A percentile compares a stretch with the other conserved stretches of the same genome.
Conservation (phyloP, 2,797 vertebrate species). For the Chaetophractus vellerosus region DNA sequence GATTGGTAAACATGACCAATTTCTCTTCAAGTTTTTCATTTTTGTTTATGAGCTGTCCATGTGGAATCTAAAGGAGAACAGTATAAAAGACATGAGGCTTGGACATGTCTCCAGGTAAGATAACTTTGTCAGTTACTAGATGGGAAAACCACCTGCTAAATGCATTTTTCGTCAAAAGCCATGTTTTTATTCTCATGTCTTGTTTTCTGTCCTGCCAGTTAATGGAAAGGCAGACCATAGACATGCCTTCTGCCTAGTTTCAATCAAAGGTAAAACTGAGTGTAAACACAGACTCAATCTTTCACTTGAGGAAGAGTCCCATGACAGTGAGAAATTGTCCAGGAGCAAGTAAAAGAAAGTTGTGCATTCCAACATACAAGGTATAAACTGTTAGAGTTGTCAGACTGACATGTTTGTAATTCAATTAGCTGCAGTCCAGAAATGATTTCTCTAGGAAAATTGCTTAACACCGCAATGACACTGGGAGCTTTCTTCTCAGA, state of each 20-base stretch:
- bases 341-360: conserved; percentile 34
- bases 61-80: conserved; percentile 76
- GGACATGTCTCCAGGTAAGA: background rate
- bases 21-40: conserved; percentile 42
- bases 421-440: background rate
- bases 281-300: conserved; percentile 65
- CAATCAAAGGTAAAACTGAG: background rate
- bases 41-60: conserved; percentile 65
- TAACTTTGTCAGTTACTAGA: background rate
- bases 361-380: background rate
- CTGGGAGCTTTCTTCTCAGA: background rate
- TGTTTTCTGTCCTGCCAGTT: conserved; percentile 17
- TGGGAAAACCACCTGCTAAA: conserved; percentile 53
- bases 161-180: conserved; percentile 60
- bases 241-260: conserved; percentile 50
- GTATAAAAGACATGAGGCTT: background rate
- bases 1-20: conserved; percentile 49
- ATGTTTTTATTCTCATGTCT: conserved; percentile 69
- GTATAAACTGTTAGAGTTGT: background rate
- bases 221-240: background rate
- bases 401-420: background rate
- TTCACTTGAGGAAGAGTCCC: background rate
- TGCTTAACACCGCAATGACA: rapidly evolving
- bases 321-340: conserved; percentile 70
- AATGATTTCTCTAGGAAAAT: background rate